Conservation (phyloP, 1,140 invertebrate species). For the Paralvinella palmiformis region DNA sequence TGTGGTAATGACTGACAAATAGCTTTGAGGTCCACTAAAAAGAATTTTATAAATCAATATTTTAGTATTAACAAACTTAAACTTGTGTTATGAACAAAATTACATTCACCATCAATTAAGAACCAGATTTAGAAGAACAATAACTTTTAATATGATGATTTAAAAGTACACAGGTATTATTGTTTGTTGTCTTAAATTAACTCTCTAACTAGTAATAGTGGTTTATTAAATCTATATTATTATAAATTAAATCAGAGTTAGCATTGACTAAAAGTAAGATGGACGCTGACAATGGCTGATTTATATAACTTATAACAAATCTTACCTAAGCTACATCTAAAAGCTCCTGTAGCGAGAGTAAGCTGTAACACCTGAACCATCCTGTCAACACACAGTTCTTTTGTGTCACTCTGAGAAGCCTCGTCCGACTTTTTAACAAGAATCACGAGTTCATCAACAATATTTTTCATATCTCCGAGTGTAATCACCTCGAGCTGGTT, state of each 20-base stretch:
- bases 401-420: neutral
- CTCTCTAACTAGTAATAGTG: neutral
- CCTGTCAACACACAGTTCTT: neutral
- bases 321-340: constrained; percentile 14
- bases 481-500: constrained; percentile 15
- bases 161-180: neutral
- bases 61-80: too few species aligned
- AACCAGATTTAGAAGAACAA: too few species aligned
- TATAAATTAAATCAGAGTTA: neutral
- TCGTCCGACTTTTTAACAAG: neutral
- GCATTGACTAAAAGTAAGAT: neutral
- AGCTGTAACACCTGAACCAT: constrained; percentile 15
- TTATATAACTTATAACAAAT: neutral
- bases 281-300: neutral
- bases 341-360: constrained; percentile 13
- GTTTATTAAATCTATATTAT: neutral
- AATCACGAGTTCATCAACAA: constrained; percentile 3
- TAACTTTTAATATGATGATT: neutral
- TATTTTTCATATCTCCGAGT: constrained; percentile 13
- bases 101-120: too few species aligned
- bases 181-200: neutral
- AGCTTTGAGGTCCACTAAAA: neutral
- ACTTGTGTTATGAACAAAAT: too few species aligned
- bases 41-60: too few species aligned
- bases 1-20: neutral